Percentiles rank a stretch among this genome's conserved stretches.
Conservation (phyloP, 1,140 invertebrate genomes). For the Penaeus japonicus region DNA sequence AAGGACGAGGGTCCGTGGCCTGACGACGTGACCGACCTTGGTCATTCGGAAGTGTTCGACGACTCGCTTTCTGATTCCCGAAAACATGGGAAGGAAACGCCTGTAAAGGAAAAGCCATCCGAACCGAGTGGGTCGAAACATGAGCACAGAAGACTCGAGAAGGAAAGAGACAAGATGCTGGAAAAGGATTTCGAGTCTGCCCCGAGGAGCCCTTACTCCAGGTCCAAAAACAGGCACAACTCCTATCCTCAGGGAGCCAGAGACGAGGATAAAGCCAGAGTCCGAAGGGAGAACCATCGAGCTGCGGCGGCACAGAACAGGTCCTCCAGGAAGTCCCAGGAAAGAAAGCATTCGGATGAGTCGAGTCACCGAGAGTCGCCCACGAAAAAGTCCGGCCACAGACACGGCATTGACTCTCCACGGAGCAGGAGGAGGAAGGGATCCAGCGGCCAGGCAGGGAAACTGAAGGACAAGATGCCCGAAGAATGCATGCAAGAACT, state of each 20-base stretch:
- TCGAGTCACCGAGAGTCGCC: constrained; percentile 20
- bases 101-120: neutral
- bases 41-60: constrained; percentile 58
- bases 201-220: neutral
- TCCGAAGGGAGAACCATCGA: neutral
- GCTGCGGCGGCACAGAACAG: neutral
- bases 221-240: constrained; percentile 26
- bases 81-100: constrained; percentile 43
- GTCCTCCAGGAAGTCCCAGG: constrained; percentile 10
- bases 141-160: neutral
- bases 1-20: constrained; percentile 46
- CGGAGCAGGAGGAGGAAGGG: constrained; percentile 19
- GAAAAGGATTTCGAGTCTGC: neutral
- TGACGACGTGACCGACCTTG: constrained; percentile 55
- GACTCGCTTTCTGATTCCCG: constrained; percentile 57
- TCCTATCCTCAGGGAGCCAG: neutral
- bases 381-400: constrained; percentile 14
- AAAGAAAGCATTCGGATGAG: constrained; percentile 44
- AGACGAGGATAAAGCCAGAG: constrained; percentile 22
- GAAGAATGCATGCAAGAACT: constrained; percentile 18
- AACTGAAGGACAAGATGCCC: constrained; percentile 24
- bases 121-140: neutral
- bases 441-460: neutral
- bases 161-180: neutral
- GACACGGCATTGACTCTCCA: constrained; percentile 29